Evolutionary conservation across 2,888 invertebrate species (phyloP).

Genomic region (Brachypterus glaber): DNA sequence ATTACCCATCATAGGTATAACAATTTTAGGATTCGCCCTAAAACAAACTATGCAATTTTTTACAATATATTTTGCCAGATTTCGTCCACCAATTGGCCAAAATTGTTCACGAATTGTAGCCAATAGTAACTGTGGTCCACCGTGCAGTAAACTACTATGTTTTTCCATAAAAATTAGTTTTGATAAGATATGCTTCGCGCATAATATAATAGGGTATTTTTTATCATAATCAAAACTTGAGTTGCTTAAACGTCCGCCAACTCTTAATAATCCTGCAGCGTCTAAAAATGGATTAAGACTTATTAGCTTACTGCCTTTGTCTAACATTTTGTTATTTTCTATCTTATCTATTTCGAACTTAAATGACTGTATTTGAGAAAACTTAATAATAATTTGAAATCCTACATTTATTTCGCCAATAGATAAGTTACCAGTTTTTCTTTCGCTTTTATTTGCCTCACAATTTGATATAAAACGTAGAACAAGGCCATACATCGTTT

Average conservation of each 20-base stretch:
- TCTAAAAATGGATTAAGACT: too few species aligned
- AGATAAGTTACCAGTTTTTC: too few species aligned
- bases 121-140: slow-evolving; percentile 14
- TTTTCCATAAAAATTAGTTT: slow-evolving; percentile 12
- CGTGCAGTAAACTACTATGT: slow-evolving; percentile 15
- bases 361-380: too few species aligned
- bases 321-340: too few species aligned
- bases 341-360: too few species aligned
- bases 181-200: slow-evolving; percentile 14
- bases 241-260: slow-evolving; percentile 12
- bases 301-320: too few species aligned
- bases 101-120: slow-evolving; percentile 10
- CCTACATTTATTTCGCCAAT: too few species aligned
- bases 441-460: too few species aligned
- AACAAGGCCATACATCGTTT: too few species aligned
- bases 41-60: slow-evolving; percentile 17
- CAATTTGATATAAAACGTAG: too few species aligned
- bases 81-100: slow-evolving; percentile 15
- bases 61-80: slow-evolving; percentile 12
- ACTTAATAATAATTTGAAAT: too few species aligned
- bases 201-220: slow-evolving; percentile 16
- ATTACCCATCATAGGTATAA: slow-evolving; percentile 13
- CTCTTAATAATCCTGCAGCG: too few species aligned
- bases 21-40: slow-evolving; percentile 10
- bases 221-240: slow-evolving; percentile 13